Percentiles rank a stretch among this genome's conserved stretches.
Conservation (phyloP, 2,888 invertebrate genomes). For the Elgonia sp. region DNA sequence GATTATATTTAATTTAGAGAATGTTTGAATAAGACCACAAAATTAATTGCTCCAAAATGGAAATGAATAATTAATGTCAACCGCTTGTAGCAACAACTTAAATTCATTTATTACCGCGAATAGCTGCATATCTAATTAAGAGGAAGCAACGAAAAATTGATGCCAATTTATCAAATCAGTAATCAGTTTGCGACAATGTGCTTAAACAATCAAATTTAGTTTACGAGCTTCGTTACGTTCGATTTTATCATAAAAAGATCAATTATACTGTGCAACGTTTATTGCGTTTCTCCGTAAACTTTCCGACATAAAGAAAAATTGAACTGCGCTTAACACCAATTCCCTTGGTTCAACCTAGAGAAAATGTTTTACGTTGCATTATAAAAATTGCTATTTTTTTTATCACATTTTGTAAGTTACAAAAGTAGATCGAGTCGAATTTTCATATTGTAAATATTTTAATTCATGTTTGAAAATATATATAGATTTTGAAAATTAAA, state of each 20-base stretch:
- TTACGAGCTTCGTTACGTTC: conserved; percentile 25
- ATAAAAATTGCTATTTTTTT: too few species aligned
- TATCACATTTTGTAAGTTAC: too few species aligned
- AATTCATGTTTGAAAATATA: too few species aligned
- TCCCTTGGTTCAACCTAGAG: not conserved
- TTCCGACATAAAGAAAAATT: conserved; percentile 10
- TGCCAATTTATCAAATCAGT: conserved; percentile 1
- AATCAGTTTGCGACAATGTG: conserved; percentile 10
- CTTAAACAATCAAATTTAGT: conserved; percentile 23
- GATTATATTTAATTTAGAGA: too few species aligned
- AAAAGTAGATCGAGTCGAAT: too few species aligned
- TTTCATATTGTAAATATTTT: too few species aligned
- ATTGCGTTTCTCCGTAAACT: not conserved
- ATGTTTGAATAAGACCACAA: not conserved
- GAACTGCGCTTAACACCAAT: not conserved
- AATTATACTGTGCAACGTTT: conserved; percentile 1
- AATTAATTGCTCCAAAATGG: conserved; percentile 1
- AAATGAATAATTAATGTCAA: not conserved
- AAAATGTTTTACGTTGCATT: too few species aligned
- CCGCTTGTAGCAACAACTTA: not conserved
- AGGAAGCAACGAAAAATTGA: not conserved
- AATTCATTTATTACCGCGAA: not conserved
- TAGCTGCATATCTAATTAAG: not conserved
- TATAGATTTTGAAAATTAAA: too few species aligned
- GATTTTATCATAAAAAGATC: conserved; percentile 32